Base-by-base conservation (phyloP, 2,797 vertebrate species). In the Falco biarmicus region DNA sequence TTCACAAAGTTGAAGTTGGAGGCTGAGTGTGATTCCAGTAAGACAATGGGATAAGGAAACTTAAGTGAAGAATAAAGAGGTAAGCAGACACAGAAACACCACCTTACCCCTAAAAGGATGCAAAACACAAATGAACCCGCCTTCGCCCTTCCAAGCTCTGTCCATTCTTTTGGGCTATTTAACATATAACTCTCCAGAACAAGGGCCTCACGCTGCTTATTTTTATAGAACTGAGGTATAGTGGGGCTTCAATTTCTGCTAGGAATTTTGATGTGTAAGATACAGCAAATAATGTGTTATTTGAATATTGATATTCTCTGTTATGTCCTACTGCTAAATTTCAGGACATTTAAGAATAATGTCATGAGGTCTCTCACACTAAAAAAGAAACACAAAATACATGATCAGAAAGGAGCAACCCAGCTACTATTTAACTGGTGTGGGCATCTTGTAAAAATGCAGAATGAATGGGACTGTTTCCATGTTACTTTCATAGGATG, bases 171-270 rank as follows among this genome's bases (percentile, higher is more conserved):
- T 10, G 1, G 4, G 8, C 13, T 53, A 3, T 8, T 48, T 21
- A 69, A 12, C 4, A 22, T 9, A 37, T 25, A 61, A 0, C 20
- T 78, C 13, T 34, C 3, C 10, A 68, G 65, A 68, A 11, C 11
- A 73, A 22, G 34, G 11, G 15, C 13, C 11, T 63, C 37, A 21
- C 8, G 2, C 6, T 34, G 12, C 1, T 0, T 15, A 7, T 56
- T 66, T 66, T 63, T 74, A 2, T 21, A 53, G 31, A 4, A 12
- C 4, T 0, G 1, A 15, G 5, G 3, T 24, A 20, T 15, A 11
- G 6, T 13, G 11, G 10, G 12, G 8, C 8, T 78, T 78, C 6
- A 3, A 22, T 32, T 73, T 82, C n/a, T 59, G 15, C 15, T 24
- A 54, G 34, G 16, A 61, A 43, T 86, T 79, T 39, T 21, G 2